Base-by-base conservation (phyloP, 2,888 invertebrate species). In the Himalopsyche tibetana region DNA sequence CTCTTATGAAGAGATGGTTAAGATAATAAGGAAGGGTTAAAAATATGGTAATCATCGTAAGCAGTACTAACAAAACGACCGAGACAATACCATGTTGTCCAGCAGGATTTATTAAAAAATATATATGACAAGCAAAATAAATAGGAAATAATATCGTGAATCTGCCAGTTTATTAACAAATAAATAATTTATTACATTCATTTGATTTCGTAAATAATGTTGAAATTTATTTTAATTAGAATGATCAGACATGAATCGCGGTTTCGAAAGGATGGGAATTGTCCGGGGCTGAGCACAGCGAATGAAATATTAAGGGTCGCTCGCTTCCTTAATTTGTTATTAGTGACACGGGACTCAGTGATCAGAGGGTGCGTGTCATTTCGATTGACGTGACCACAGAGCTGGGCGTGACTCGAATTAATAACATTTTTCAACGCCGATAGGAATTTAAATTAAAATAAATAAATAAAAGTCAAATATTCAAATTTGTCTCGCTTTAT, bases 291-390 rank as follows among this genome's bases (percentile, higher is more conserved):
- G 63, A 19, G 19, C 19, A 9, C 63, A 28, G 11, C 9, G 19
- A n/a, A 28, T 63, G 19, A 63, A 63, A 63, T 63, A 63, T 63
- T 63, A 63, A 63, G 63, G 63, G 63, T 63, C 63, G 63, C 8
- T 19, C 8, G 63, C 28, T 63, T 63, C 63, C 63, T 63, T 63
- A 63, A 19, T 63, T 63, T 63, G 63, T 63, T 63, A 63, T 28
- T 63, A 19, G 63, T 63, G 63, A 63, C 63, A 63, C 15, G 63
- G 19, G 15, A 19, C 28, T 63, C 19, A 11, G 63, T 63, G 63
- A 63, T 63, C 56, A 19, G n/a, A 63, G 63, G 63, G 63, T 63
- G 63, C 63, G 63, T 63, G 63, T 63, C 63, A 63, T 19, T 63
- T 28, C 63, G 63, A 63, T 63, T 63, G 19, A 63, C 28, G 19